These are phyloP conservation scores for Pyxicephalus adspersus DNA, from an alignment of 2,113 vertebrate genomes.

Conservation along the genomic window DNA sequence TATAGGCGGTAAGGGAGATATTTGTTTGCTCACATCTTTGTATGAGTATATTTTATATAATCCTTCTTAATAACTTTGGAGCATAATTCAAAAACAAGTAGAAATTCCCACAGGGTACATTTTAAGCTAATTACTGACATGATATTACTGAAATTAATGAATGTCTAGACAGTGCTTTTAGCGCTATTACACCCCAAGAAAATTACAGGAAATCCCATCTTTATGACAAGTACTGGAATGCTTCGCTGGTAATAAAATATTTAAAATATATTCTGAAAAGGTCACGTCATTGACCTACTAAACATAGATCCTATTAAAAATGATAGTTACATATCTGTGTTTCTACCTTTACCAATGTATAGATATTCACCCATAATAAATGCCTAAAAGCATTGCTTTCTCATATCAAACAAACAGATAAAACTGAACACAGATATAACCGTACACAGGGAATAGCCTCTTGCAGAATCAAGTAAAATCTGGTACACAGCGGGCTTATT, in stretches of 20 bases:
- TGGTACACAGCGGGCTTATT: too few relatives aligned
- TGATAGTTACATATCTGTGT: too few relatives aligned
- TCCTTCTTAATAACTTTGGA: slow-evolving; percentile 27
- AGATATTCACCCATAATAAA: too few relatives aligned
- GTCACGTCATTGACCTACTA: too few relatives aligned
- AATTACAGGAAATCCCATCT: slow-evolving; percentile 38
- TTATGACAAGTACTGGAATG: not conserved
- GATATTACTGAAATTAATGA: slow-evolving; percentile 42
- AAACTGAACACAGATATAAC: too few relatives aligned
- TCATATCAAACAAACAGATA: too few relatives aligned
- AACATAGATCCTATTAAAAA: too few relatives aligned
- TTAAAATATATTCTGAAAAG: not conserved
- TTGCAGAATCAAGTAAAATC: too few relatives aligned
- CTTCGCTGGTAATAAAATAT: not conserved
- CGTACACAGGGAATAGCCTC: too few relatives aligned
- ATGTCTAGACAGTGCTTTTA: slow-evolving; percentile 46
- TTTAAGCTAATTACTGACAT: slow-evolving; percentile 42
- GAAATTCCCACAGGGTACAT: slow-evolving; percentile 21
- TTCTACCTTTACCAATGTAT: too few relatives aligned
- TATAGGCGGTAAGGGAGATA: not conserved
- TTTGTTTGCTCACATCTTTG: not conserved
- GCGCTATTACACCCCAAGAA: slow-evolving; percentile 33
- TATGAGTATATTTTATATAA: not conserved
- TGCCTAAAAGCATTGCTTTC: too few relatives aligned
- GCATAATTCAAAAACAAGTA: slow-evolving; percentile 5